Percentiles rank a stretch among this genome's conserved stretches.
Conservation (phyloP, 1,140 invertebrate species). For the Atta colombica region DNA sequence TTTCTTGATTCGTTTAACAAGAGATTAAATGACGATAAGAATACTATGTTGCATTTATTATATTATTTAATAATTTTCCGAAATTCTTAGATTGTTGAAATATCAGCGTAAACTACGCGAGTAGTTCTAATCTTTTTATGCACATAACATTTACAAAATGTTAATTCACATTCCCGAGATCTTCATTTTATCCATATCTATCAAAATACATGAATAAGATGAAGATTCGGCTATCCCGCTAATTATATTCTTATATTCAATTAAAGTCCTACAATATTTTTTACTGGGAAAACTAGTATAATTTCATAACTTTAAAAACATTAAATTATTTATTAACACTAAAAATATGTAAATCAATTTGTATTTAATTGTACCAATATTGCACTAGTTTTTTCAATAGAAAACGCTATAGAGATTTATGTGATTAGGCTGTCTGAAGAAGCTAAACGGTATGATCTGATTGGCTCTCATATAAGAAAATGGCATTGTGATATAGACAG, state of each 20-base stretch:
- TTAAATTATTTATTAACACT: too few species aligned
- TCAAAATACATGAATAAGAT: not conserved
- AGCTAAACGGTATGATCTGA: too few species aligned
- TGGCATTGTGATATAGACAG: too few species aligned
- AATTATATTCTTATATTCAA: not conserved
- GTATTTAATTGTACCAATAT: too few species aligned
- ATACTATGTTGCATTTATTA: not conserved
- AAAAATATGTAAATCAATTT: too few species aligned
- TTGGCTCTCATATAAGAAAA: too few species aligned
- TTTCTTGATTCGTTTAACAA: not conserved
- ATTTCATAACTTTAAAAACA: too few species aligned
- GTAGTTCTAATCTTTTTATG: not conserved
- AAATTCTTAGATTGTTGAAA: not conserved
- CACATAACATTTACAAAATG: not conserved
- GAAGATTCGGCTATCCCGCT: not conserved
- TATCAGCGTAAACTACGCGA: not conserved
- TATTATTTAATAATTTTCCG: not conserved
- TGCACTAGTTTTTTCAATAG: too few species aligned
- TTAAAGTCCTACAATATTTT: too few species aligned
- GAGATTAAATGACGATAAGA: not conserved
- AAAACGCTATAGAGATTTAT: too few species aligned
- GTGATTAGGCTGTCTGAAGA: too few species aligned
- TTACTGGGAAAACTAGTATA: too few species aligned
- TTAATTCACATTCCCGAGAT: not conserved
- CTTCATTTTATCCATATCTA: conserved; percentile 1